Conservation (phyloP, 2,113 vertebrate genomes). For the Thinocorus orbignyianus region DNA sequence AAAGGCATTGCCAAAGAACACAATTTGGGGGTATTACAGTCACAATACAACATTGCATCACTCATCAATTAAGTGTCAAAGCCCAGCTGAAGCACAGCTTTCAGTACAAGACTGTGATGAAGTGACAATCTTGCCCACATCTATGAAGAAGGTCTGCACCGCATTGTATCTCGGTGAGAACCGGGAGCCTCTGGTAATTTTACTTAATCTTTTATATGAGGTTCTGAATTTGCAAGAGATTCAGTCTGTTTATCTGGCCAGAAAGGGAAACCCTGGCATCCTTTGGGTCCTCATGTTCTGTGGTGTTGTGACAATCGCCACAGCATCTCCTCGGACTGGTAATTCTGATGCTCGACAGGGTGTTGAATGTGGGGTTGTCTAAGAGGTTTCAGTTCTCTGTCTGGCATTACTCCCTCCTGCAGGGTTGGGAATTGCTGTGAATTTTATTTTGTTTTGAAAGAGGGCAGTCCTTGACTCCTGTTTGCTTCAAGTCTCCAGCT, state of each 20-base stretch:
- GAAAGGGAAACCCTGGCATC: neutral
- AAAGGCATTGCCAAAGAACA: constrained; percentile 15
- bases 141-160: neutral
- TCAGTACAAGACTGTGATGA: neutral
- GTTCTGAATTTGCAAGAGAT: constrained; percentile 37
- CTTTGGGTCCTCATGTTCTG: neutral
- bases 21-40: neutral
- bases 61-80: neutral
- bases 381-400: neutral
- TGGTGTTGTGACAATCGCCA: neutral
- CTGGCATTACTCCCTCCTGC: neutral
- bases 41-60: neutral
- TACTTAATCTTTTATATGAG: neutral
- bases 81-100: neutral
- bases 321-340: neutral
- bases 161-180: neutral
- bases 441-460: constrained; percentile 14
- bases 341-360: neutral
- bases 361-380: neutral
- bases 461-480: neutral
- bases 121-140: constrained; percentile 26
- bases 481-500: neutral
- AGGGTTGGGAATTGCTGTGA: neutral
- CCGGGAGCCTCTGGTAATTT: neutral
- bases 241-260: neutral